Evolutionary conservation across 2,113 vertebrate genomes (phyloP).

Genomic region (Mesocricetus auratus): DNA sequence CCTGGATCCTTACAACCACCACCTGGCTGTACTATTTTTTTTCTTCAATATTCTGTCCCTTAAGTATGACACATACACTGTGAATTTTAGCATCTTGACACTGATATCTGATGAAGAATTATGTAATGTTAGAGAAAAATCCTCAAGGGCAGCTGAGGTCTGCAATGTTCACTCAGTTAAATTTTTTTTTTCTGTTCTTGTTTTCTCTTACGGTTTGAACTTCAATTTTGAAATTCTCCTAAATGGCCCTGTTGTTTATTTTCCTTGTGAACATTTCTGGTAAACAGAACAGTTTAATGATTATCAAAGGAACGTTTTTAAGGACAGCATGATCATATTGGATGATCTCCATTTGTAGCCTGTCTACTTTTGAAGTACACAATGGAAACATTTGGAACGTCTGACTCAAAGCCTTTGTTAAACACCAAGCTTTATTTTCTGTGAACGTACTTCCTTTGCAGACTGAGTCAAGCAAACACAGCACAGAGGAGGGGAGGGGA

Average conservation of each 20-base stretch:
- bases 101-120: slow-evolving; percentile 32
- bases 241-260: slow-evolving; percentile 63
- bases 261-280: slow-evolving; percentile 63
- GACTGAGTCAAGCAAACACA: slow-evolving; percentile 7
- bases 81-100: slow-evolving; percentile 41
- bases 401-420: slow-evolving; percentile 21
- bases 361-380: slow-evolving; percentile 22
- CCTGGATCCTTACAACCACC: too few species aligned
- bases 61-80: slow-evolving; percentile 25
- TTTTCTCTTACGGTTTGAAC: slow-evolving; percentile 53
- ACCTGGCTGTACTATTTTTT: neutral
- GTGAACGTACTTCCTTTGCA: neutral
- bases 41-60: slow-evolving; percentile 4
- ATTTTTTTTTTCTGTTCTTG: slow-evolving; percentile 19
- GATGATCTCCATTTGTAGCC: slow-evolving; percentile 37
- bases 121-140: slow-evolving; percentile 37
- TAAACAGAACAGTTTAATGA: slow-evolving; percentile 61
- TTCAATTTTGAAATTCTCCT: slow-evolving; percentile 67
- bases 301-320: slow-evolving; percentile 66
- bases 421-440: slow-evolving; percentile 22
- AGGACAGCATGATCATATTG: slow-evolving; percentile 59
- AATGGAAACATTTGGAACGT: slow-evolving; percentile 13
- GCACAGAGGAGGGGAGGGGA: neutral
- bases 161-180: neutral
- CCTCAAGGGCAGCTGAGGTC: slow-evolving; percentile 48